These are phyloP conservation scores for Hirtodrosophila duncani DNA, from an alignment of 2,888 invertebrate species.

Conservation along the genomic window DNA sequence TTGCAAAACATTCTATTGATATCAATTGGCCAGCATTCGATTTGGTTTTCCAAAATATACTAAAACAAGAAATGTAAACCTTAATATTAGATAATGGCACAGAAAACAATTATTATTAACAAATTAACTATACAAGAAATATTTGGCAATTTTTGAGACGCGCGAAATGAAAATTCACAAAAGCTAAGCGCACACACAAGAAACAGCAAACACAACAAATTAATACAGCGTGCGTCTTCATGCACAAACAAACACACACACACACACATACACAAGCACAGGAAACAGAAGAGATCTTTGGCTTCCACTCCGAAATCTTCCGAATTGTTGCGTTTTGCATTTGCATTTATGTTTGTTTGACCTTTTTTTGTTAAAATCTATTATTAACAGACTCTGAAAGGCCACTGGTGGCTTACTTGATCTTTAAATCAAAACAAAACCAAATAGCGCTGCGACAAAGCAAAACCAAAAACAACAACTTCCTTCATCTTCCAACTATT, in stretches of 20 bases:
- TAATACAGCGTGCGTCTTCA: no score
- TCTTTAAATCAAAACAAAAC: constrained; percentile 23
- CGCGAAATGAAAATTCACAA: constrained; percentile 10
- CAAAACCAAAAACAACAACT: constrained; percentile 10
- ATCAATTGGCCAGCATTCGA: constrained; percentile 53
- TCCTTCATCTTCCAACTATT: constrained; percentile 45
- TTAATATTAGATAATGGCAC: constrained; percentile 59
- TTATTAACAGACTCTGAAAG: constrained; percentile 48
- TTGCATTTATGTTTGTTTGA: constrained; percentile 26
- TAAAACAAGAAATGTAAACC: constrained; percentile 14
- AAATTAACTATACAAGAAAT: constrained; percentile 16
- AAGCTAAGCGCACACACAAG: no score
- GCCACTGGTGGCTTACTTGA: constrained; percentile 64
- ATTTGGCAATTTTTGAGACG: constrained; percentile 27
- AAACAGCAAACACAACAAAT: constrained; percentile 12
- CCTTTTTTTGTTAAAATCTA: constrained; percentile 12
- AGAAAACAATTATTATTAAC: no score
- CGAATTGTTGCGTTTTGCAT: constrained; percentile 37
- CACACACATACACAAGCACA: no score
- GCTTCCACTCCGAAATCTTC: constrained; percentile 57
- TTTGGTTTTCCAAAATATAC: constrained; percentile 27
- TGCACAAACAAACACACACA: no score
- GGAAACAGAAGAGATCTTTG: no score
- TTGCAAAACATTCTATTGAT: constrained; percentile 38
- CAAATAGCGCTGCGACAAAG: no score